Evolutionary conservation across 2,113 vertebrate genomes (phyloP).

Genomic region (Eulacestoma nigropectus): DNA sequence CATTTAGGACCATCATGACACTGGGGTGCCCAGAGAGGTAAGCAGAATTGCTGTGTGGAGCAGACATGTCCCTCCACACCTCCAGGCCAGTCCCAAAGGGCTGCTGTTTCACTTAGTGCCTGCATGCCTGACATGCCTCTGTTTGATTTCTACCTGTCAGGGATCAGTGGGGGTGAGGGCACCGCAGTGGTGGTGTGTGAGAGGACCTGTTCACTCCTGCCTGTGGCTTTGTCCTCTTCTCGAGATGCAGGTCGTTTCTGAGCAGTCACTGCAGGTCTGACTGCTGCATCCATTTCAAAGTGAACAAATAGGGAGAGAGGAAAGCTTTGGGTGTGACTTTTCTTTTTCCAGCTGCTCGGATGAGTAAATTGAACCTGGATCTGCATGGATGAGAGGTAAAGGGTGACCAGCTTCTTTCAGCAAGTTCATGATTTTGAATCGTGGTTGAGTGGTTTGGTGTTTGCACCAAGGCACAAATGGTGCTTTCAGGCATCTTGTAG

Average conservation of each 20-base stretch:
- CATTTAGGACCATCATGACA: background rate
- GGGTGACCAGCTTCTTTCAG: background rate
- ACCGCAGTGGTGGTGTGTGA: background rate
- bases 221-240: rapidly evolving
- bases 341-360: background rate
- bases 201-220: background rate
- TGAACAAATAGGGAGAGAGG: background rate
- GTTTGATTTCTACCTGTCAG: background rate
- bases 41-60: background rate
- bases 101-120: background rate
- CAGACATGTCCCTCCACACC: background rate
- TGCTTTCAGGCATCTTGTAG: background rate
- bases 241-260: background rate
- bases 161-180: background rate
- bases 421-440: background rate
- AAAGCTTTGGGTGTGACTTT: background rate
- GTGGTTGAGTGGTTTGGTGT: rapidly evolving
- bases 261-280: background rate
- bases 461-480: background rate
- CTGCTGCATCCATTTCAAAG: background rate
- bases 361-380: background rate
- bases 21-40: background rate
- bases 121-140: background rate
- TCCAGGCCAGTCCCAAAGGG: background rate
- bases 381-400: rapidly evolving